Evolutionary conservation across 2,113 vertebrate species (phyloP), one percentile per base, ranked within the genome.

Genomic region (Oenanthe oenanthe): DNA sequence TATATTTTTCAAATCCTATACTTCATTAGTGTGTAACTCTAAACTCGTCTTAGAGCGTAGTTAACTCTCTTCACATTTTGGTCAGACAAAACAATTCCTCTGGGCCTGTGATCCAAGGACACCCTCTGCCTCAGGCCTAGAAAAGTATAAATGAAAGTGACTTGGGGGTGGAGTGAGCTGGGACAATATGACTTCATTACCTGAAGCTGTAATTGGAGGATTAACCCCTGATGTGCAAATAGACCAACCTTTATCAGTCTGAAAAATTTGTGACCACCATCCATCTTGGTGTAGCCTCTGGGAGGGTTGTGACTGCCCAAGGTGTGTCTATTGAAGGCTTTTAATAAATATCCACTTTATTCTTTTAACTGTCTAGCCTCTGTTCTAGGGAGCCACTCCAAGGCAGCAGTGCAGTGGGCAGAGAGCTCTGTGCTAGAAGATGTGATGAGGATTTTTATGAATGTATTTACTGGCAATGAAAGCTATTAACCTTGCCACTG

Each of bases 231-330:
- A 43, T 43, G 14, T 43, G 11, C 1, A 29, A 78, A 65, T 5
- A 1, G 14, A 53, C 31, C 38, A 53, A 53, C 34, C 2, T 43
- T 42, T 2, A 6, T 2, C 0, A 53, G 18, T n/a, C 6, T 43
- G 31, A 65, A 43, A 34, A 53, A 29, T 4, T 53, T 2, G 0
- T 34, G 36, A 10, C 24, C 18, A n/a, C 22, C 5, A 2, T 22
- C 38, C 38, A 34, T 5, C 24, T 53, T 28, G 24, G 24, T 28
- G 17, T 2, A 62, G 13, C 50, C 50, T 2, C 47, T 77, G 1
- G 2, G 14, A 53, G 22, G 24, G 4, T n/a, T 34, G 4, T 78
- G 6, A 13, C 8, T 11, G 31, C 31, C 31, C 75, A 63, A 2
- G 18, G 47, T 34, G 24, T 5, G 2, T 3, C 47, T 28, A 0